Base-by-base conservation (phyloP, 2,113 vertebrate genomes). In the Fregetta grallaria region DNA sequence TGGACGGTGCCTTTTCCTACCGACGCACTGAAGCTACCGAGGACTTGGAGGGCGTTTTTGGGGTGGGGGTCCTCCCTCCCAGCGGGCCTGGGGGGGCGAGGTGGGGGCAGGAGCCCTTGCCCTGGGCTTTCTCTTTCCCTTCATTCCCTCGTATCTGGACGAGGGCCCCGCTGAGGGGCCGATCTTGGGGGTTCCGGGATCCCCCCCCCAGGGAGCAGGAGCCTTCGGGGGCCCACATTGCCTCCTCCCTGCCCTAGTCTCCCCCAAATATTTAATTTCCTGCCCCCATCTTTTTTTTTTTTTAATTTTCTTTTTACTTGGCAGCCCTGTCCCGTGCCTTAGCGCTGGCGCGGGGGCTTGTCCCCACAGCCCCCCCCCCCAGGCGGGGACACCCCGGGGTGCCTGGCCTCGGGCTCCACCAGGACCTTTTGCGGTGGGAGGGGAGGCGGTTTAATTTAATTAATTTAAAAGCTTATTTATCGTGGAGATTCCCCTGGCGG, bases 401-500 rank as follows among this genome's bases (percentile, higher is more conserved):
- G 91, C 62, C 86, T 23, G 72, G 56, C 62, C 61, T 93, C 0
- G 2, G 83, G 71, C 21, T 47, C 42, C 29, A 52, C 59, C 13
- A 49, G 68, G 70, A 52, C 67, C 71, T 34, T 52, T 34, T 6
- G 36, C 42, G 42, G 42, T 38, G 38, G 14, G 10, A 15, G 53
- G 6, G 20, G 9, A 20, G 36, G 36, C 5, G 16, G 40, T 83
- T 92, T 96, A 95, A 96, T 94, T 95, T 95, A 96, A 96, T 94
- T 96, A 96, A 96, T 95, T 95, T 96, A 96, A 96, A 96, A 61
- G 49, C 10, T 87, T 76, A 96, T 96, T 95, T 95, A 95, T 94
- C 26, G 15, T 62, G 72, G 76, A 86, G 76, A 52, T 50, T 82
- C 59, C 58, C 72, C 29, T 5, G 15, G 65, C 38, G 59, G 42